A percentile compares a stretch with the other conserved stretches of the same genome.
These are phyloP conservation scores for Hydropotes inermis DNA, from an alignment of 2,113 vertebrate species.

Conservation along the genomic window DNA sequence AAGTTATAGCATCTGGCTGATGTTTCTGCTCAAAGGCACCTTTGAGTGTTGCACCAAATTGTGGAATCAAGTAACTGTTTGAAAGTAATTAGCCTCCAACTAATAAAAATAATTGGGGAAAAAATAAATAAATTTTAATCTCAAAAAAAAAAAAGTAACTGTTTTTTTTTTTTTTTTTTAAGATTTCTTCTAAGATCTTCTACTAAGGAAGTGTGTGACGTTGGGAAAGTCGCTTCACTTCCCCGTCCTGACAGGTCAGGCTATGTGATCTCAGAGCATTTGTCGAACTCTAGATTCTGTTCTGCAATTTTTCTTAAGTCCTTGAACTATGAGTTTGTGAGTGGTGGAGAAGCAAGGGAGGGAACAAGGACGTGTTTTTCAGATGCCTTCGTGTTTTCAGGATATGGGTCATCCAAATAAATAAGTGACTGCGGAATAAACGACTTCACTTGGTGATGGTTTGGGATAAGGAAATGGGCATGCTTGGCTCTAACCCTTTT, in stretches of 20 bases:
- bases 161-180: neutral
- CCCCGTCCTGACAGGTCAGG: neutral
- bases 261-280: neutral
- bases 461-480: neutral
- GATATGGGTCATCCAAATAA: neutral
- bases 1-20: constrained; percentile 31
- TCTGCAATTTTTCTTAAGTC: neutral
- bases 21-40: constrained; percentile 38
- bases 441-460: neutral
- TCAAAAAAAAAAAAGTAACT: too few relatives aligned
- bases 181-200: neutral
- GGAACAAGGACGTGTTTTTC: neutral
- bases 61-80: neutral
- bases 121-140: too few relatives aligned
- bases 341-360: neutral
- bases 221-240: neutral
- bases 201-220: neutral
- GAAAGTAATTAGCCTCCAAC: too few relatives aligned
- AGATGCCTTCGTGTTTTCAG: neutral
- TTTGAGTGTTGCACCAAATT: constrained; percentile 14
- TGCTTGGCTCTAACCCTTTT: neutral
- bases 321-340: neutral
- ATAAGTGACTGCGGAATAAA: neutral
- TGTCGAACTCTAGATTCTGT: neutral
- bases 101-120: too few relatives aligned